Conservation (phyloP, 1,140 invertebrate genomes). For the Pseudomyrmex flavicornis region DNA sequence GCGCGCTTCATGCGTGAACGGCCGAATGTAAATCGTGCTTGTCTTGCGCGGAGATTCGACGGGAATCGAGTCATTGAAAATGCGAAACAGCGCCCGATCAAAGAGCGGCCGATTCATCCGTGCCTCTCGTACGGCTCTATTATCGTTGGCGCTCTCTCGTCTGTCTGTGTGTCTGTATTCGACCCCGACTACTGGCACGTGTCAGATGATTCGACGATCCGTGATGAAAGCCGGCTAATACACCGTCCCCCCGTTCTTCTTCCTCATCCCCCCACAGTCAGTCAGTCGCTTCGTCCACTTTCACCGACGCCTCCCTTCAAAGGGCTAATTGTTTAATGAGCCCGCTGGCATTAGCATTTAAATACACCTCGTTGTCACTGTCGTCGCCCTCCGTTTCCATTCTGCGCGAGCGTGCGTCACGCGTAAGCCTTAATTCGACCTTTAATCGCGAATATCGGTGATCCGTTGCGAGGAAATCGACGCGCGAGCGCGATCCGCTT, state of each 20-base stretch:
- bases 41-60: constrained; percentile 47
- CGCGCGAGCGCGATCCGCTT: neutral
- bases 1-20: neutral
- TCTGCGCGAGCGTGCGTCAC: constrained; percentile 55
- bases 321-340: constrained; percentile 84
- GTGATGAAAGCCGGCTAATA: constrained; percentile 80
- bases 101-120: constrained; percentile 60
- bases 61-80: constrained; percentile 65
- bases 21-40: constrained; percentile 49
- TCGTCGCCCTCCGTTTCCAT: constrained; percentile 63
- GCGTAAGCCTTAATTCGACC: constrained; percentile 41
- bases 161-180: constrained; percentile 50
- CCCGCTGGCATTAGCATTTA: constrained; percentile 80
- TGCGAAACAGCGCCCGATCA: constrained; percentile 62
- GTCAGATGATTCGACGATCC: constrained; percentile 76
- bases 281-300: constrained; percentile 59
- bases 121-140: constrained; percentile 46
- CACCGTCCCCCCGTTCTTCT: constrained; percentile 41
- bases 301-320: constrained; percentile 78
- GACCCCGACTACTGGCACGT: constrained; percentile 75
- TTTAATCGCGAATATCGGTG: constrained; percentile 42
- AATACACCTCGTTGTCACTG: constrained; percentile 79
- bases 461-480: constrained; percentile 5
- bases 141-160: constrained; percentile 31
- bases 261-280: neutral